phyloP scores from a whole-genome alignment of 2,888 invertebrate species.

The Camptogramma bilineatum region DNA sequence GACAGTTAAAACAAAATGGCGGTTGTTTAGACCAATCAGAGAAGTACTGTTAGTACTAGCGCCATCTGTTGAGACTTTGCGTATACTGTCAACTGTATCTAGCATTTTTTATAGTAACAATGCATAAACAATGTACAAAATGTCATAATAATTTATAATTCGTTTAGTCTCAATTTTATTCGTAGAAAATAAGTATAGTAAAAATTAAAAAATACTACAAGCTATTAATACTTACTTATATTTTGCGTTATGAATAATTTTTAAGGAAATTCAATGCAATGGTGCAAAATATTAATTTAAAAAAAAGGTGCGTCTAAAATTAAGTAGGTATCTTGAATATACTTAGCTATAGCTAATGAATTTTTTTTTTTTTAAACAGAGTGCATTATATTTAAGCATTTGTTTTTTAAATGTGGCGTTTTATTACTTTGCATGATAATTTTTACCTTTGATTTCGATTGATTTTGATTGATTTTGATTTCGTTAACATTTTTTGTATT shows the following conservation, averaged over 20 bases:
- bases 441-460: neutral
- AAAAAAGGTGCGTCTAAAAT: slow-evolving; percentile 32
- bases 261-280: slow-evolving; percentile 30
- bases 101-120: neutral
- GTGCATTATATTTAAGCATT: no score
- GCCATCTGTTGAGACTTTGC: slow-evolving; percentile 9
- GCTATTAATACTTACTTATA: slow-evolving; percentile 49
- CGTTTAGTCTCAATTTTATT: slow-evolving; percentile 38
- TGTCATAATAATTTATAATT: slow-evolving; percentile 50
- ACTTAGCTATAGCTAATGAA: slow-evolving; percentile 2
- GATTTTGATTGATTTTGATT: no score
- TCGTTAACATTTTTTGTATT: neutral
- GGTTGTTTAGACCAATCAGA: slow-evolving; percentile 10
- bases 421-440: neutral
- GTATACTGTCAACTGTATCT: slow-evolving; percentile 4
- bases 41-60: neutral
- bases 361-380: no score
- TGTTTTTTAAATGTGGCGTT: neutral
- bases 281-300: slow-evolving; percentile 38
- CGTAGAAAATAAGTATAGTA: slow-evolving; percentile 30
- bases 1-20: slow-evolving; percentile 8
- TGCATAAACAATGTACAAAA: slow-evolving; percentile 51
- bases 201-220: slow-evolving; percentile 42
- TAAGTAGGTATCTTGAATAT: slow-evolving; percentile 6
- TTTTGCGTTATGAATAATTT: slow-evolving; percentile 11